Base-by-base conservation (phyloP, 2,888 invertebrate species). In the Erebia aethiops region DNA sequence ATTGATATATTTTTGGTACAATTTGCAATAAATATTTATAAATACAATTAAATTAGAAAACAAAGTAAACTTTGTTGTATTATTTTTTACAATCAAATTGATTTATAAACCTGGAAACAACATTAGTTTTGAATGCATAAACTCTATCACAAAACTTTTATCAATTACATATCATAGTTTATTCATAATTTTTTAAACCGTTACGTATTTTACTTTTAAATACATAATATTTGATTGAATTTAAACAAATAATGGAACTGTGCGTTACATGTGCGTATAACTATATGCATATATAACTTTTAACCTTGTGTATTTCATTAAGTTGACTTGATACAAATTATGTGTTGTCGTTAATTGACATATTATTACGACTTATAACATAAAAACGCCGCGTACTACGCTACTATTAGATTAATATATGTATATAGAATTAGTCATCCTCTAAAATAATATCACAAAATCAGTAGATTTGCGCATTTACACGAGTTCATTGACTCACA, bases 1-100 rank as follows among this genome's bases (percentile, higher is more conserved):
- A 69, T 57, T 67, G 51, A 52, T 69, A 71, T 66, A 71, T 74
- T 76, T 76, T 77, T 77, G 75, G 77, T 74, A 74, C 71, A 66
- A 68, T 71, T 70, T 63, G 21, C 54, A 64, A 65, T 61, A 68
- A 65, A 68, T 61, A 68, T 16, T 51, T 52, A 41, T 43, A 56
- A 51, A 62, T 46, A 43, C 13, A 46, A 56, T 49, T 14, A 26
- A n/a, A 9, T 18, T 49, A 49, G 26, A 10, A 62, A 21, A 49
- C 26, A 26, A 26, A 26, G 26, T 49, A 21, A 26, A 26, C 52
- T 13, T 21, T 26, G 35, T 35, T 14, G 11, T 57, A 18, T n/a
- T n/a, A n/a, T 13, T 13, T 9, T 9, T 14, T 49, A 62, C 21
- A 26, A 14, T 63, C 26, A 21, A 51, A 63, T 63, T 51, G 49